A percentile compares a stretch with the other conserved stretches of the same genome.
Conservation (phyloP, 2,888 invertebrate genomes). For the Campoplex capitator region DNA sequence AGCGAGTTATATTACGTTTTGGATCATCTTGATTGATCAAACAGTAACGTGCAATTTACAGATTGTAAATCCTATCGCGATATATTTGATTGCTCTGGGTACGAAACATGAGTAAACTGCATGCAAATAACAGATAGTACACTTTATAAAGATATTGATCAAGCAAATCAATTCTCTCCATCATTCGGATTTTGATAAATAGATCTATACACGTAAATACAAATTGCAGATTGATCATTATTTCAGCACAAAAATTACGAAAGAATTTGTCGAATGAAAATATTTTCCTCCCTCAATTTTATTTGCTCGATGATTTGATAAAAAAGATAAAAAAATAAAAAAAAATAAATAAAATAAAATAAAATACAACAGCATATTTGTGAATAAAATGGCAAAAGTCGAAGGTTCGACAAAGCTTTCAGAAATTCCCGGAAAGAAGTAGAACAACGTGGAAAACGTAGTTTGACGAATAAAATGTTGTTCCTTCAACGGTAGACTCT, state of each 20-base stretch:
- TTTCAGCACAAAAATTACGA: background rate
- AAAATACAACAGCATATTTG: background rate
- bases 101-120: background rate
- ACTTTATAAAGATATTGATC: background rate
- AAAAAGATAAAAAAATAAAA: background rate
- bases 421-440: conserved; percentile 7
- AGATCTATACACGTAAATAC: background rate
- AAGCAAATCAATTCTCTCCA: conserved; percentile 28
- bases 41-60: conserved; percentile 46
- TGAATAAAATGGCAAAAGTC: conserved; percentile 21
- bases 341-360: no score
- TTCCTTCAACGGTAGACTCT: conserved; percentile 27
- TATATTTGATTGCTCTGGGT: conserved; percentile 55
- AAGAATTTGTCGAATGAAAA: background rate
- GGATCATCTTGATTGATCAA: conserved; percentile 31
- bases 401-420: conserved; percentile 19
- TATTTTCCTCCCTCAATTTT: background rate
- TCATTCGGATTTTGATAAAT: conserved; percentile 1
- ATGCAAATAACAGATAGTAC: background rate
- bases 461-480: conserved; percentile 37
- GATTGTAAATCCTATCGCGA: conserved; percentile 58
- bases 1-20: background rate
- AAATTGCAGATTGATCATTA: background rate
- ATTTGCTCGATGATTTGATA: background rate
- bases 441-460: conserved; percentile 28